Evolutionary conservation across 2,888 invertebrate species (phyloP).

Genomic region (Himalopsyche anomala): DNA sequence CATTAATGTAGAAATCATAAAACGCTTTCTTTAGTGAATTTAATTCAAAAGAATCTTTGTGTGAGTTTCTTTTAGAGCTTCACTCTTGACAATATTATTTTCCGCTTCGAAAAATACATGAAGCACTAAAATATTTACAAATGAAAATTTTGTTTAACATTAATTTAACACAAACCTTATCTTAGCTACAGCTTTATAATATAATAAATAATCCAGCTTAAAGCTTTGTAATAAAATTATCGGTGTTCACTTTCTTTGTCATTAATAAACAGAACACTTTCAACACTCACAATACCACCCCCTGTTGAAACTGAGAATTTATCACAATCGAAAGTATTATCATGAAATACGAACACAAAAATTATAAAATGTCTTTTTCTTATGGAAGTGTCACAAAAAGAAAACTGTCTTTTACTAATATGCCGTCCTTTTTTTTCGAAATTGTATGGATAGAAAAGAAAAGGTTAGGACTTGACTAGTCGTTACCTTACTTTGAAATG

Average conservation of each 20-base stretch:
- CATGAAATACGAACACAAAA: no score
- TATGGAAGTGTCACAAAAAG: no score
- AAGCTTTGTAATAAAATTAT: slow-evolving; percentile 5
- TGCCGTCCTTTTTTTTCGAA: no score
- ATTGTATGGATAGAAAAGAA: no score
- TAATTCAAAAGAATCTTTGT: neutral
- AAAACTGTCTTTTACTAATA: no score
- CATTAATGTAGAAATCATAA: neutral
- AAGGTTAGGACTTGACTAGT: no score
- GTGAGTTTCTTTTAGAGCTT: no score
- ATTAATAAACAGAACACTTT: neutral
- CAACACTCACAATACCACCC: no score
- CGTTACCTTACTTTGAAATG: no score
- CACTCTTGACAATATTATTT: neutral
- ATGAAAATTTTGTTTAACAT: neutral
- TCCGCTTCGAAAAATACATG: neutral
- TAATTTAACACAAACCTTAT: neutral
- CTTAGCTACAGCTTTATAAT: neutral
- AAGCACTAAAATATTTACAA: neutral
- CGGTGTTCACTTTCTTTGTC: slow-evolving; percentile 23
- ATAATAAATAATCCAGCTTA: neutral
- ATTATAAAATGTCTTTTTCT: no score
- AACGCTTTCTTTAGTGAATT: neutral
- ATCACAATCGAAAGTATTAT: no score
- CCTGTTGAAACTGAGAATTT: no score